phyloP scores from a whole-genome alignment of 2,888 invertebrate genomes.

The Andrena praecox region DNA sequence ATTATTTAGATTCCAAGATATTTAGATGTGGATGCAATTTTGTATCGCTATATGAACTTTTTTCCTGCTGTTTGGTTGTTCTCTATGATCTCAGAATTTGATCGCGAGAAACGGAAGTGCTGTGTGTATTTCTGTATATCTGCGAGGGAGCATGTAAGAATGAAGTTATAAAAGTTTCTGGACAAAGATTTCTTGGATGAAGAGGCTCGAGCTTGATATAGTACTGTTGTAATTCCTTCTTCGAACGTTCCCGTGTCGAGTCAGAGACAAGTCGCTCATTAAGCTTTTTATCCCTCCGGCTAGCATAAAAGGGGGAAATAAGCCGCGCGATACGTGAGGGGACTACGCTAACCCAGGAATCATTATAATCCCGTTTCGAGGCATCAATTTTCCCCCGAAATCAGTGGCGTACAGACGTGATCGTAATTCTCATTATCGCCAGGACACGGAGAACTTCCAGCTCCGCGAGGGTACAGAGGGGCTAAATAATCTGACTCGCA shows the following conservation, averaged over 20 bases:
- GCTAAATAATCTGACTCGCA: conserved; percentile 34
- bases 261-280: conserved; percentile 11
- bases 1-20: no score
- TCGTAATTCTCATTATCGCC: conserved; percentile 74
- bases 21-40: no score
- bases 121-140: neutral
- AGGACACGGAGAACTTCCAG: conserved; percentile 35
- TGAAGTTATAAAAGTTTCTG: neutral
- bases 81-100: neutral
- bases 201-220: neutral
- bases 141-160: neutral
- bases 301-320: conserved; percentile 11
- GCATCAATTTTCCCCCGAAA: conserved; percentile 73
- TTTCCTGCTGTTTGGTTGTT: neutral
- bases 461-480: neutral
- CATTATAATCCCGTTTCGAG: conserved; percentile 69
- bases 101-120: neutral
- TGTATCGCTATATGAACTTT: neutral
- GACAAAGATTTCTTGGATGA: neutral
- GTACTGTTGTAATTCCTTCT: neutral
- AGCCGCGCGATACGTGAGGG: conserved; percentile 50
- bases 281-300: neutral
- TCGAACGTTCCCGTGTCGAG: neutral
- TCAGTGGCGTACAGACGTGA: conserved; percentile 76
- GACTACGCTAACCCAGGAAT: conserved; percentile 57